phyloP scores from a whole-genome alignment of 2,888 invertebrate genomes.

The Netelia fuscicornis region DNA sequence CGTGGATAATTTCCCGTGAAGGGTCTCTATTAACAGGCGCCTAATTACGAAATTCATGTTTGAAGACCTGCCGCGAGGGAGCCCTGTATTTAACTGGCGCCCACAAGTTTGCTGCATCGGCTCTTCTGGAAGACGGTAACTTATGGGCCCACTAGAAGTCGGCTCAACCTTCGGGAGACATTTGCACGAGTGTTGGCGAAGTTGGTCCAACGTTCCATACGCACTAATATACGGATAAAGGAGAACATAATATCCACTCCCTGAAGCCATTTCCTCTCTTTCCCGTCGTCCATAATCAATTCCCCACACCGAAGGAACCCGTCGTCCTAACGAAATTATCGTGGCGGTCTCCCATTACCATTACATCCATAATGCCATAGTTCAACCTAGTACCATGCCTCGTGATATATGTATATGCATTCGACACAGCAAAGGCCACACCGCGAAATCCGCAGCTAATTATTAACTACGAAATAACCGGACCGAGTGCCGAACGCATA shows the following conservation, averaged over 20 bases:
- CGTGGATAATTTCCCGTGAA: slow-evolving; percentile 42
- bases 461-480: slow-evolving; percentile 76
- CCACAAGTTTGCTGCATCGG: slow-evolving; percentile 72
- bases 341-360: slow-evolving; percentile 76
- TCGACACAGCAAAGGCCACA: slow-evolving; percentile 37
- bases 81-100: slow-evolving; percentile 81
- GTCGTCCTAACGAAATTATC: slow-evolving; percentile 73
- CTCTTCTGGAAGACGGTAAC: slow-evolving; percentile 51
- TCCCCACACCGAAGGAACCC: slow-evolving; percentile 55
- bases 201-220: slow-evolving; percentile 46
- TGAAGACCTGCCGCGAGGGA: slow-evolving; percentile 65
- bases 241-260: slow-evolving; percentile 29
- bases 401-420: background rate
- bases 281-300: slow-evolving; percentile 61
- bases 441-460: slow-evolving; percentile 72
- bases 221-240: slow-evolving; percentile 32
- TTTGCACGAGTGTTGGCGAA: slow-evolving; percentile 55
- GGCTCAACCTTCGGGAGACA: slow-evolving; percentile 14
- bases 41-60: slow-evolving; percentile 71
- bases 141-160: slow-evolving; percentile 12
- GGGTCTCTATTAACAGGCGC: slow-evolving; percentile 63
- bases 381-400: slow-evolving; percentile 35
- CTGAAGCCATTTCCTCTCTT: slow-evolving; percentile 41
- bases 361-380: slow-evolving; percentile 71
- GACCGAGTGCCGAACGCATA: slow-evolving; percentile 68